phyloP scores from a whole-genome alignment of 1,140 invertebrate species.

The Danaus melanippus region DNA sequence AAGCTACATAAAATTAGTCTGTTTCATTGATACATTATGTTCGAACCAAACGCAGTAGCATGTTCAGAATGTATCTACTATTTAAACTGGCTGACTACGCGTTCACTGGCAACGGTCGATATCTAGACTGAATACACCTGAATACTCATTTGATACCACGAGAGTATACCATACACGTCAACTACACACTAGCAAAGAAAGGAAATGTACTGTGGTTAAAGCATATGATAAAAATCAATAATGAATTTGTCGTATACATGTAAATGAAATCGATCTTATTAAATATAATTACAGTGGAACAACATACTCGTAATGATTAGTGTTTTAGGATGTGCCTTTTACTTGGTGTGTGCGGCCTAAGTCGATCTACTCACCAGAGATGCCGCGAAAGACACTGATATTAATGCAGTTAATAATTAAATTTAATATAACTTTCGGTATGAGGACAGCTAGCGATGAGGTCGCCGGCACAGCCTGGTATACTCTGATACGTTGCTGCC shows the following conservation, averaged over 20 bases:
- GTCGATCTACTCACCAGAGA: constrained; percentile 44
- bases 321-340: constrained; percentile 40
- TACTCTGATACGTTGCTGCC: constrained; percentile 54
- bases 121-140: constrained; percentile 13
- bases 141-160: too few relatives aligned
- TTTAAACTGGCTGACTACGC: constrained; percentile 13
- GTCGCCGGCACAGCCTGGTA: constrained; percentile 56
- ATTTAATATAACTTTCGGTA: constrained; percentile 23
- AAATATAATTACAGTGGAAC: constrained; percentile 18
- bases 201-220: too few relatives aligned
- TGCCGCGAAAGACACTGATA: constrained; percentile 32
- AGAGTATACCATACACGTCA: too few relatives aligned
- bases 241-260: neutral
- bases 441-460: constrained; percentile 44
- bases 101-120: constrained; percentile 25
- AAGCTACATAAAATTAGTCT: too few relatives aligned
- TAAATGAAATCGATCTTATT: constrained; percentile 16
- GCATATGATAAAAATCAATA: too few relatives aligned
- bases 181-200: too few relatives aligned
- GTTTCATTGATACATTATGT: too few relatives aligned
- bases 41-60: too few relatives aligned
- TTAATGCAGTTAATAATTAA: constrained; percentile 25
- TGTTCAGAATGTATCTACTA: constrained; percentile 1
- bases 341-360: neutral
- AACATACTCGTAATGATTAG: constrained; percentile 22